Evolutionary conservation across 2,797 vertebrate genomes (phyloP), one percentile per base, ranked within the genome.

Genomic region (Liasis olivaceus): DNA sequence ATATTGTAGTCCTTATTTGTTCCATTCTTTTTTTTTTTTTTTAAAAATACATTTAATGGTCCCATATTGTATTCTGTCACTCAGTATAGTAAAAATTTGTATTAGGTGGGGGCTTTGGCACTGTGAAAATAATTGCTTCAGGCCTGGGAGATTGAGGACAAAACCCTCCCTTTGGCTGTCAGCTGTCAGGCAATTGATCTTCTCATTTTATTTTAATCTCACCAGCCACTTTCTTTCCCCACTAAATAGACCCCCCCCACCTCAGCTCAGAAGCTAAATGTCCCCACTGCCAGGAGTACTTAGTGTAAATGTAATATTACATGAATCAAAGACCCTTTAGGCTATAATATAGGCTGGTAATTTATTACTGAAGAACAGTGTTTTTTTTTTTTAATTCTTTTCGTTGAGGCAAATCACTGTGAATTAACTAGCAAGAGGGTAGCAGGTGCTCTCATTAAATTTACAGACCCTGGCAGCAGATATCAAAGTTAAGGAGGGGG

Each of bases 371-470:
- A 96, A 97, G 96, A 97, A 97, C 96, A 96, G 95, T 95, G 95
- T 88, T 91, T 97, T 97, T 97, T 96, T 97, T 97, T 96, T 96
- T 96, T 92, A 98, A 96, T 97, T 97, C 94, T 91, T 97, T 96
- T 96, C 89, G 93, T 96, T 96, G 95, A 97, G 94, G 88, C 92
- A 95, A 94, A 97, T 97, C 95, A 93, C 94, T 96, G 89, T 96
- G 96, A 98, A 97, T 98, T 97, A 97, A 97, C 96, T 96, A 97
- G 96, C 94, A 96, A 95, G 94, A 96, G 97, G 97, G 95, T 96
- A 98, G 96, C 96, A 97, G 97, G 96, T 97, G 96, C 95, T 97
- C 95, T 97, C 96, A 96, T 97, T 98, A 98, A 96, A 97, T 97
- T 97, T 97, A 95, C 90, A 97, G 96, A 95, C 96, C 93, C 95